Conservation (phyloP, 1,140 invertebrate genomes). For the Tetramorium alpestre region DNA sequence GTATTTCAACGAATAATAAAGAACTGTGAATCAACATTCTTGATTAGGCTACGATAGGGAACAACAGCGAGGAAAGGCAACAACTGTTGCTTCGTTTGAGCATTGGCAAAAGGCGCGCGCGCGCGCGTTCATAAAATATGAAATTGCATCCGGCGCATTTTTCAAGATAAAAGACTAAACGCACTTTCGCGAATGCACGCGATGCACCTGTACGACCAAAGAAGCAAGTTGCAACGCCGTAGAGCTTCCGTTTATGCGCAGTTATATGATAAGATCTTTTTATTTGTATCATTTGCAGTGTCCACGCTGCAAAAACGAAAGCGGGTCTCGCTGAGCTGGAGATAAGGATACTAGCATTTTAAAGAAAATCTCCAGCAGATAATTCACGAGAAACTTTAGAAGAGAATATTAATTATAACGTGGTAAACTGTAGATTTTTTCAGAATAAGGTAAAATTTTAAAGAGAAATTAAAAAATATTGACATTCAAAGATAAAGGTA, state of each 20-base stretch:
- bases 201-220: not conserved
- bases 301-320: conserved; percentile 39
- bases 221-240: conserved; percentile 1
- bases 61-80: not conserved
- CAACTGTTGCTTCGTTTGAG: conserved; percentile 56
- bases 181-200: conserved; percentile 46
- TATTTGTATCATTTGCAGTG: conserved; percentile 32
- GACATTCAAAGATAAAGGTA: not conserved
- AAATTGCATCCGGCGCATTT: conserved; percentile 63
- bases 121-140: conserved; percentile 64
- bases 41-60: conserved; percentile 33
- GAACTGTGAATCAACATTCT: conserved; percentile 11
- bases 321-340: not conserved
- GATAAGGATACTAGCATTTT: conserved; percentile 16
- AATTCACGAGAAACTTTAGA: not conserved
- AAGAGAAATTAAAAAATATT: not conserved
- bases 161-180: conserved; percentile 60
- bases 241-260: conserved; percentile 29
- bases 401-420: conserved; percentile 17
- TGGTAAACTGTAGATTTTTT: not conserved
- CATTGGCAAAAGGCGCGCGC: not conserved
- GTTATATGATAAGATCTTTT: conserved; percentile 46
- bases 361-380: conserved; percentile 15
- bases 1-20: not conserved
- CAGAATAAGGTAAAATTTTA: not conserved